Conservation (phyloP, 2,113 vertebrate genomes). For the Sinocyclocheilus maitianheensis region DNA sequence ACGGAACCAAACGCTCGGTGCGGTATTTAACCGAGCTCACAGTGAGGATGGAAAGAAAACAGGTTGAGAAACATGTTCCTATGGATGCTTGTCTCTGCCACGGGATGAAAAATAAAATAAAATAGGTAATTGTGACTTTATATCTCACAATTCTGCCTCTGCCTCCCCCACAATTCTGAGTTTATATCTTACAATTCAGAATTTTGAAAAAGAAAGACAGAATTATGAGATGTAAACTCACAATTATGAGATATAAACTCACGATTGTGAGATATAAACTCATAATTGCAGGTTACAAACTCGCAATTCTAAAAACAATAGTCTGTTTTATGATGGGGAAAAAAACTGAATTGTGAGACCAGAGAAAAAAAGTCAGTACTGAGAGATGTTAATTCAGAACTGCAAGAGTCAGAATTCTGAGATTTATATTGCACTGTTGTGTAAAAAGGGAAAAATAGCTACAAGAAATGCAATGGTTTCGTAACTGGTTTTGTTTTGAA, state of each 20-base stretch:
- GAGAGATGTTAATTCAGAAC: too few species aligned
- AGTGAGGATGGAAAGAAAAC: constrained; percentile 16
- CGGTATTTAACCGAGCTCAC: constrained; percentile 5
- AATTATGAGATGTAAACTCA: not conserved
- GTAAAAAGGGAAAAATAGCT: not conserved
- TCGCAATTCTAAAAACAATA: too few species aligned
- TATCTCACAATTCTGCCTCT: too few species aligned
- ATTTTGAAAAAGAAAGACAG: not conserved
- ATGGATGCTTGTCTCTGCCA: not conserved
- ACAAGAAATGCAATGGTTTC: not conserved
- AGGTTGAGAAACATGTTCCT: not conserved
- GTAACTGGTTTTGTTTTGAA: not conserved
- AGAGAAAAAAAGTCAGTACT: too few species aligned
- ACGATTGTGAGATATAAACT: too few species aligned
- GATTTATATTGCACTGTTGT: too few species aligned
- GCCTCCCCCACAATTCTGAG: too few species aligned
- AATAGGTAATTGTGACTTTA: too few species aligned
- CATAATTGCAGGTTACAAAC: too few species aligned
- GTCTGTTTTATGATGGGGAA: too few species aligned
- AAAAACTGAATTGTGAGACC: too few species aligned
- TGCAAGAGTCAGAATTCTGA: too few species aligned
- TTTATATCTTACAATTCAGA: not conserved
- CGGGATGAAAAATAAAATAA: not conserved
- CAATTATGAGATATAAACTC: not conserved
- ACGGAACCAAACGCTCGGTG: not conserved